Evolutionary conservation across 2,797 vertebrate species (phyloP).

Genomic region (Notamacropus eugenii): DNA sequence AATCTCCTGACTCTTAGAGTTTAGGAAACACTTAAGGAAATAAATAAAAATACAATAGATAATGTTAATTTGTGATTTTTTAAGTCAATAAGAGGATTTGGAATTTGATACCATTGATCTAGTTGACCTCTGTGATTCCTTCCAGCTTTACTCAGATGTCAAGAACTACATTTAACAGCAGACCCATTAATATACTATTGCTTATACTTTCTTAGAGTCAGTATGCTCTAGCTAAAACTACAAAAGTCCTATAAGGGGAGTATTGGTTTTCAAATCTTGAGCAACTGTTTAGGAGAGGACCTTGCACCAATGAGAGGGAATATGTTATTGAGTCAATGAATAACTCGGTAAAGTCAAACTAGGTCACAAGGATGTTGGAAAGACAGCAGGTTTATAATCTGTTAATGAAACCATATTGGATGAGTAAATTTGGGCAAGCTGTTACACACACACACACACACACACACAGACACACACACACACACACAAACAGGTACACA

Average conservation of each 20-base stretch:
- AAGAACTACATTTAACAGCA: not conserved
- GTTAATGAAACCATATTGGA: not conserved
- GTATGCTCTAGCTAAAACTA: not conserved
- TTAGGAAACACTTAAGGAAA: not conserved
- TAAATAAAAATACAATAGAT: not conserved
- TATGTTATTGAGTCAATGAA: not conserved
- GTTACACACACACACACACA: not conserved
- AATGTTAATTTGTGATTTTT: not conserved
- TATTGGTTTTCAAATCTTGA: not conserved
- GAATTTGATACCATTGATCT: not conserved
- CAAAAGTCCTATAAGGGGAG: not conserved
- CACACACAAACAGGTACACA: no score
- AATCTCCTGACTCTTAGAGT: not conserved
- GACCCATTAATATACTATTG: accelerated
- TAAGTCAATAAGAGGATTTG: not conserved
- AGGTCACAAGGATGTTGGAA: not conserved
- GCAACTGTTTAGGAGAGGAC: not conserved
- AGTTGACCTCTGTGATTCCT: not conserved
- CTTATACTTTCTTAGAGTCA: not conserved
- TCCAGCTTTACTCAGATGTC: not conserved
- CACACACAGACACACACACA: not conserved
- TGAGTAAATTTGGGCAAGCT: not conserved
- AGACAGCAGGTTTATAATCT: not conserved
- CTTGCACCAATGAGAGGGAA: not conserved
- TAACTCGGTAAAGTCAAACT: not conserved